These are phyloP conservation scores for Thymelicus acteon DNA, from an alignment of 2,888 invertebrate species.

Conservation along the genomic window DNA sequence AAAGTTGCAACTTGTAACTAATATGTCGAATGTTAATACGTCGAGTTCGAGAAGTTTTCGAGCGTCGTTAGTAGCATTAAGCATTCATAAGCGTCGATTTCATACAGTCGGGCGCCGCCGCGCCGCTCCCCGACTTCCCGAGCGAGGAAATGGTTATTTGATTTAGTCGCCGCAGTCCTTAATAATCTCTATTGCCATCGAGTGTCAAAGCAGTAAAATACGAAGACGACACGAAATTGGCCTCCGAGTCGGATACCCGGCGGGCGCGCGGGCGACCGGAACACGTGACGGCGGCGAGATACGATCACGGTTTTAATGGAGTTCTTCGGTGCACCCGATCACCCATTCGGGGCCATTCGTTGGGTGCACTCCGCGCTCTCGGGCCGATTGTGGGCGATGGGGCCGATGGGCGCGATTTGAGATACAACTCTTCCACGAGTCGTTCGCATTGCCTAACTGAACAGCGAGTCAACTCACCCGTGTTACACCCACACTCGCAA, in stretches of 20 bases:
- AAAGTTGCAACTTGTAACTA: conserved; percentile 25
- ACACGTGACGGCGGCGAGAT: conserved; percentile 73
- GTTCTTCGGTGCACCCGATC: conserved; percentile 74
- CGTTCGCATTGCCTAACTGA: conserved; percentile 13
- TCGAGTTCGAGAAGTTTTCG: conserved; percentile 13
- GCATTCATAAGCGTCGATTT: conserved; percentile 30
- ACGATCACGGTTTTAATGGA: conserved; percentile 73
- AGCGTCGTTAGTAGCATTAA: conserved; percentile 5
- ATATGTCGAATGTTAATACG: conserved; percentile 16
- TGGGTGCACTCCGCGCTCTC: conserved; percentile 41
- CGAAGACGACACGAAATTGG: conserved; percentile 47
- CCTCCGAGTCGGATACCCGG: conserved; percentile 59
- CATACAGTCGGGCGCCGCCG: conserved; percentile 14
- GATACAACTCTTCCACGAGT: conserved; percentile 16
- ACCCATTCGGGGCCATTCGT: conserved; percentile 40
- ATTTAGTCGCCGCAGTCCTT: conserved; percentile 36
- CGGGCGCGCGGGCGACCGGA: conserved; percentile 65
- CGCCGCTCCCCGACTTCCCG: neutral
- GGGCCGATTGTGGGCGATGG: conserved; percentile 13
- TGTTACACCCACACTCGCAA: too few relatives aligned
- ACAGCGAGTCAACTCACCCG: too few relatives aligned
- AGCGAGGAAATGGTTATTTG: conserved; percentile 37
- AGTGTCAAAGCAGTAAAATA: conserved; percentile 37
- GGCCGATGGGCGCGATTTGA: conserved; percentile 31
- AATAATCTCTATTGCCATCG: conserved; percentile 42